phyloP scores from a whole-genome alignment of 1,140 invertebrate species.

The Grapholita molesta region DNA sequence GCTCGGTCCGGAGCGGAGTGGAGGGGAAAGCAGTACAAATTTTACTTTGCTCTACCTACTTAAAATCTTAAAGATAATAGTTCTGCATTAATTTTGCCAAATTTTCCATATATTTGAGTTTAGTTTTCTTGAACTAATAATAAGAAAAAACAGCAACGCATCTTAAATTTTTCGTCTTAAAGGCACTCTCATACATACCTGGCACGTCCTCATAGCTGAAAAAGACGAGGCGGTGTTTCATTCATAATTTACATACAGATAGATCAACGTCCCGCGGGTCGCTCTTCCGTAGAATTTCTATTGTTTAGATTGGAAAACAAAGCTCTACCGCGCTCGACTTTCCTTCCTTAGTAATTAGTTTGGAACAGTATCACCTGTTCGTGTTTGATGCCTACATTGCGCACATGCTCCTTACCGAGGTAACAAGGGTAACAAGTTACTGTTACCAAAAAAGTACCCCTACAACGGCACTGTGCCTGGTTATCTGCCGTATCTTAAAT shows the following conservation, averaged over 20 bases:
- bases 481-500: no score
- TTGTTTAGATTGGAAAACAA: slow-evolving; percentile 78
- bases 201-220: slow-evolving; percentile 58
- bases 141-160: no score
- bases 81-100: no score
- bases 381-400: neutral
- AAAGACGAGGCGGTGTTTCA: slow-evolving; percentile 54
- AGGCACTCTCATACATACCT: slow-evolving; percentile 2
- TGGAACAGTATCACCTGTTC: slow-evolving; percentile 28
- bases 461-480: neutral
- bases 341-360: slow-evolving; percentile 68
- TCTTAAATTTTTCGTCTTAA: slow-evolving; percentile 13
- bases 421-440: no score
- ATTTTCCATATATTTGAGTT: no score
- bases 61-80: no score
- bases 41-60: no score
- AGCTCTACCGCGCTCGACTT: slow-evolving; percentile 63
- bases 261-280: slow-evolving; percentile 66
- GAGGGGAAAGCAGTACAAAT: no score
- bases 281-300: slow-evolving; percentile 76
- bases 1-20: no score
- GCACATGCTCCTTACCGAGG: neutral
- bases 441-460: neutral
- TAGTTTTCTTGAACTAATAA: no score
- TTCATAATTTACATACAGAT: slow-evolving; percentile 78